A percentile compares a stretch with the other conserved stretches of the same genome.
Conservation (phyloP, 2,888 invertebrate genomes). For the Aricia artaxerxes region DNA sequence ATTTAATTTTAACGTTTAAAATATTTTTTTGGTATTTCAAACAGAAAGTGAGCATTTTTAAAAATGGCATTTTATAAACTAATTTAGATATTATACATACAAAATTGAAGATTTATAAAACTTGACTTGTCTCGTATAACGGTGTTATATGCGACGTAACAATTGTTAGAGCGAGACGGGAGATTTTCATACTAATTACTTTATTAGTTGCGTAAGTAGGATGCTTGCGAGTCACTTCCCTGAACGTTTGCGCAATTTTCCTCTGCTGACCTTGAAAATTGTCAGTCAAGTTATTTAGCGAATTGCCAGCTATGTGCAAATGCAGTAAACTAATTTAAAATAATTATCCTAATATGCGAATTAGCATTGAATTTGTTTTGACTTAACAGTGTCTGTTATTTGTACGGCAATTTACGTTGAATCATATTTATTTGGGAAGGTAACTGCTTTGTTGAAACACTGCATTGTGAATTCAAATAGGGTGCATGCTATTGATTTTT, state of each 20-base stretch:
- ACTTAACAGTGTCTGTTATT: not conserved
- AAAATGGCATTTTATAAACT: not conserved
- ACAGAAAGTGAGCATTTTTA: too few relatives aligned
- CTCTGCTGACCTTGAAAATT: conserved; percentile 24
- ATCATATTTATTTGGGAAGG: not conserved
- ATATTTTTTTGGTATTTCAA: not conserved
- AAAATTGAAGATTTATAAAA: not conserved
- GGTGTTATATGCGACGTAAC: conserved; percentile 43
- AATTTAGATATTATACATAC: not conserved
- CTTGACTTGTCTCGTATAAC: conserved; percentile 28
- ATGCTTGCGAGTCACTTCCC: conserved; percentile 49
- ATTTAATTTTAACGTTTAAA: not conserved
- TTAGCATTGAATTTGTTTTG: not conserved
- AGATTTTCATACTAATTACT: conserved; percentile 64
- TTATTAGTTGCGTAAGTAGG: conserved; percentile 55
- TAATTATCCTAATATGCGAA: not conserved
- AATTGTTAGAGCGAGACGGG: conserved; percentile 57
- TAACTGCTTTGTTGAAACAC: not conserved
- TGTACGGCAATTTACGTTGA: not conserved
- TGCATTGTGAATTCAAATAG: conserved; percentile 1
- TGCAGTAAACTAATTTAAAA: not conserved
- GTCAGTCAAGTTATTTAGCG: not conserved
- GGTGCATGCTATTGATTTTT: not conserved
- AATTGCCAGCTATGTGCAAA: not conserved
- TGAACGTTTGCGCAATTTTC: conserved; percentile 33